Evolutionary conservation across 1,140 invertebrate genomes (phyloP).

Genomic region (Adoxophyes honmai): DNA sequence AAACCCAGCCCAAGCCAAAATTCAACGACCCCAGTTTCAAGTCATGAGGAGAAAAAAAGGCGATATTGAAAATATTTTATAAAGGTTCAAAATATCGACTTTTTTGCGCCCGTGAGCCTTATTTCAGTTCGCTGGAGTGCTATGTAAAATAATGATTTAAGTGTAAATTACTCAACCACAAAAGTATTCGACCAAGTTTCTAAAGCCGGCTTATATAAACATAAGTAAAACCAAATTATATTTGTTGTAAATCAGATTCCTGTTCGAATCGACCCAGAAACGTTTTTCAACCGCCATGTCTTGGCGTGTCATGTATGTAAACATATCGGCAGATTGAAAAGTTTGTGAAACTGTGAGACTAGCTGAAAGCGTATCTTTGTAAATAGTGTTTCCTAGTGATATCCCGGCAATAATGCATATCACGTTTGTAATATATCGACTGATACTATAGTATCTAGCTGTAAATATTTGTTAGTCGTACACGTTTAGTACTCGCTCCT

Average conservation of each 20-base stretch:
- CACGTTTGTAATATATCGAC: conserved; percentile 53
- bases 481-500: conserved; percentile 48
- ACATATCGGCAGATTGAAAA: conserved; percentile 7
- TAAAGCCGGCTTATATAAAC: neutral
- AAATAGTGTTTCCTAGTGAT: conserved; percentile 54
- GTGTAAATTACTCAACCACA: too few relatives aligned
- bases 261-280: neutral
- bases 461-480: conserved; percentile 37
- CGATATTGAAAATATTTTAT: too few relatives aligned
- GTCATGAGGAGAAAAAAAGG: too few relatives aligned
- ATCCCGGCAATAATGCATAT: conserved; percentile 74
- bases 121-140: too few relatives aligned
- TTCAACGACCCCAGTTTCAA: too few relatives aligned
- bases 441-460: conserved; percentile 43
- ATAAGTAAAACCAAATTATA: neutral
- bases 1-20: too few relatives aligned
- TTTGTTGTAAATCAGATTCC: neutral
- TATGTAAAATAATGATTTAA: too few relatives aligned
- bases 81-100: too few relatives aligned
- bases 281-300: too few relatives aligned
- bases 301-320: neutral
- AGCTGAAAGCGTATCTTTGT: conserved; percentile 41
- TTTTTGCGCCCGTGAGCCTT: too few relatives aligned
- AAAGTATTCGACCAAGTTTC: neutral
- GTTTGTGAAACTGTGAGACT: conserved; percentile 1